phyloP scores from a whole-genome alignment of 2,113 vertebrate species.

The Corvus moneduloides region DNA sequence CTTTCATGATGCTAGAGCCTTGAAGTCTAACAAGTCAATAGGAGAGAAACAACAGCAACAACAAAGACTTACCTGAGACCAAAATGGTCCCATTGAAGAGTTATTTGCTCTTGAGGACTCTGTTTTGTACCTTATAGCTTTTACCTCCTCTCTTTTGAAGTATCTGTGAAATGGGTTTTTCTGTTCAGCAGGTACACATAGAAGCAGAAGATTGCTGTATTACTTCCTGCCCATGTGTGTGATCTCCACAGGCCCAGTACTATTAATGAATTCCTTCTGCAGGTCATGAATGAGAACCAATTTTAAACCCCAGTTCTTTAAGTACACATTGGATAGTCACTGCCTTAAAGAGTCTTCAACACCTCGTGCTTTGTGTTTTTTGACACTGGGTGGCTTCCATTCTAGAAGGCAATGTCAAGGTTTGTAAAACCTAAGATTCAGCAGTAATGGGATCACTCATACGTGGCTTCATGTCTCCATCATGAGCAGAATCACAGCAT shows the following conservation, averaged over 20 bases:
- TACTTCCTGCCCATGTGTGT: not conserved
- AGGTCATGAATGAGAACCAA: not conserved
- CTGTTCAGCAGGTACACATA: not conserved
- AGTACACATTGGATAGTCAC: not conserved
- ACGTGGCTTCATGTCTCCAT: not conserved
- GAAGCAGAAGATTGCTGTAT: not conserved
- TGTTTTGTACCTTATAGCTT: not conserved
- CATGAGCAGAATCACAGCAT: not conserved
- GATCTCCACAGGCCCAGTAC: not conserved
- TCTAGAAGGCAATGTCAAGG: not conserved
- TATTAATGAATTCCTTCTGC: not conserved
- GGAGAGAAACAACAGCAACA: not conserved
- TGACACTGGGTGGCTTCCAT: not conserved
- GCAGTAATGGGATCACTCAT: not conserved
- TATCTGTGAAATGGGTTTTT: not conserved
- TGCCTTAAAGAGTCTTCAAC: not conserved
- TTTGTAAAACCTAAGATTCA: not conserved
- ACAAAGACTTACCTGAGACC: not conserved
- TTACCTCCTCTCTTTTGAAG: not conserved
- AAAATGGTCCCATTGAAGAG: not conserved
- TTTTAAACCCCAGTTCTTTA: not conserved
- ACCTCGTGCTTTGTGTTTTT: not conserved
- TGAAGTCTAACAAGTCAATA: not conserved
- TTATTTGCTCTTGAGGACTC: not conserved
- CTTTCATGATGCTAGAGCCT: not conserved